phyloP scores from a whole-genome alignment of 2,888 invertebrate genomes.

The Hoplodrina ambigua region DNA sequence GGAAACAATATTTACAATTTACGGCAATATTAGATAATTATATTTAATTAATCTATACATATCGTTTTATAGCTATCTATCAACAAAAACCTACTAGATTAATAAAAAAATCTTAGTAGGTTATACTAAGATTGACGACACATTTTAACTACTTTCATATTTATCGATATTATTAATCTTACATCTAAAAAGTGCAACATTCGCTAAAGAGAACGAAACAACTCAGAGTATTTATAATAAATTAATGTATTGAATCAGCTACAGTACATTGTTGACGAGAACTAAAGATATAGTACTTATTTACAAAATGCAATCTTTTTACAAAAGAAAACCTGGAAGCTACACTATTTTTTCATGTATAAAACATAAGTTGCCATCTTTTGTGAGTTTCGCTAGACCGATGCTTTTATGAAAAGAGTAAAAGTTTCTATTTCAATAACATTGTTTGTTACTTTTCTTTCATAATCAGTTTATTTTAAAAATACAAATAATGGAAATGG shows the following conservation, averaged over 20 bases:
- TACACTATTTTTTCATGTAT: constrained; percentile 65
- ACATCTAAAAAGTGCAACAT: constrained; percentile 88
- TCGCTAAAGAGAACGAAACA: constrained; percentile 87
- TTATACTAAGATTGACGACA: constrained; percentile 86
- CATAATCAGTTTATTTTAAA: constrained; percentile 50
- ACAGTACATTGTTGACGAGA: constrained; percentile 78
- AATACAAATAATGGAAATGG: constrained; percentile 54
- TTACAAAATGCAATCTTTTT: constrained; percentile 88
- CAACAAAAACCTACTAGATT: constrained; percentile 87
- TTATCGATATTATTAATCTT: constrained; percentile 86
- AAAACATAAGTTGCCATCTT: constrained; percentile 57
- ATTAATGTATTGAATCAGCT: constrained; percentile 81
- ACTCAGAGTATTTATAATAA: constrained; percentile 88
- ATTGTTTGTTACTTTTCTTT: constrained; percentile 37
- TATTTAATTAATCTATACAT: constrained; percentile 86
- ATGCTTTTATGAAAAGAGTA: constrained; percentile 50
- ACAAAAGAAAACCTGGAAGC: constrained; percentile 73
- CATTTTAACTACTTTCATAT: constrained; percentile 85
- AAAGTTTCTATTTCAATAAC: constrained; percentile 49
- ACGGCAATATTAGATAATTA: constrained; percentile 78
- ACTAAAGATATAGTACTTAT: constrained; percentile 84
- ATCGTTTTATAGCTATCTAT: constrained; percentile 88
- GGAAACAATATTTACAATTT: constrained; percentile 89
- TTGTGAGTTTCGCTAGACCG: constrained; percentile 54
- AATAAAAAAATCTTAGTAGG: constrained; percentile 84